Base-by-base conservation (phyloP, 2,888 invertebrate genomes). In the Chromoteleia sp. region DNA sequence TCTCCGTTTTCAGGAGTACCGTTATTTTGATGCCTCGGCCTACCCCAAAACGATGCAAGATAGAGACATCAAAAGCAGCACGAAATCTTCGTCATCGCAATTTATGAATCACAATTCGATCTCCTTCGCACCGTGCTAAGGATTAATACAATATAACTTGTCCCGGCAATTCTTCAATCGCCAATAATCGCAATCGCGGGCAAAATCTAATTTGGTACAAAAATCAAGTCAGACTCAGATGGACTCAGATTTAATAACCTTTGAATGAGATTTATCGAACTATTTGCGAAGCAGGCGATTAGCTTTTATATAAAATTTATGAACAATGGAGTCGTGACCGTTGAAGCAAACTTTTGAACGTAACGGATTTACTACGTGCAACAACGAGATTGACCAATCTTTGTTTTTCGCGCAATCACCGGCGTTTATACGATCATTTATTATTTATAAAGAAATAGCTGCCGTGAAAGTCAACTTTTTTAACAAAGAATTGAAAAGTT, bases 401-500 rank as follows among this genome's bases (percentile, higher is more conserved):
- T 48, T n/a, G n/a, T 21, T 48, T 45, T 10, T 45, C 19, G 10
- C 45, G 19, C 17, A 36, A 14, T 58, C 17, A 17, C 36, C 19
- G 25, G 10, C 25, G 1, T 5, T 2, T 3, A 15, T n/a, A 17
- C 30, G 33, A 36, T 56, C 56, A 19, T 56, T 56, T 19, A 21
- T 56, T 19, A 39, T 41, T 58, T 58, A 41, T 39, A n/a, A 17
- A 15, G 25, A 41, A 58, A 19, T 33, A 39, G 6, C 36, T 33
- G 56, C n/a, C 17, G 17, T 19, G 14, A 25, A 8, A 19, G 36
- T 39, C n/a, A 33, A 21, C 39, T 8, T 14, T 2, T 8, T 2
- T 19, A 58, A 58, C 56, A 21, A 56, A 56, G 36, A 54, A 54
- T 10, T 36, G 17, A 39, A 56, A 36, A 56, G 39, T 39, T 39